Conservation (phyloP, 1,140 invertebrate species). For the Drosophila pseudoananassae region DNA sequence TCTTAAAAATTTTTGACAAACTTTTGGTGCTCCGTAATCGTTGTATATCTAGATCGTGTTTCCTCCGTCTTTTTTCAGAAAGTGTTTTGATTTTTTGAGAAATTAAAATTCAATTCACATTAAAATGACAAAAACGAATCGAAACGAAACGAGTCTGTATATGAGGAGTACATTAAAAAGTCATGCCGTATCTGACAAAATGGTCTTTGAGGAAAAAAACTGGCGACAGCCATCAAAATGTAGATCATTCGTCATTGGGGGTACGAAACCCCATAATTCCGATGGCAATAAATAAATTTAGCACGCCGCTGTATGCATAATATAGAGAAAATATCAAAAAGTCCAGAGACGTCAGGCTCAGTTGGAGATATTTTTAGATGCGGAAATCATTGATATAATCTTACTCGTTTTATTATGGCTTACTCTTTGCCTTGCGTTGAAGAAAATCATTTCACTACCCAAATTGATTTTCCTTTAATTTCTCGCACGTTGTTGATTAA, state of each 20-base stretch:
- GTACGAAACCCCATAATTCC: slow-evolving; percentile 68
- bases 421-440: background rate
- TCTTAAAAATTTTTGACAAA: slow-evolving; percentile 77
- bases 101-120: slow-evolving; percentile 83
- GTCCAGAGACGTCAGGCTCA: background rate
- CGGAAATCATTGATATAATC: background rate
- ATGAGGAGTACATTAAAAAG: slow-evolving; percentile 69
- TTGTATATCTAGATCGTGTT: slow-evolving; percentile 51
- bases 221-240: slow-evolving; percentile 67
- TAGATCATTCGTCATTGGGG: slow-evolving; percentile 78
- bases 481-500: slow-evolving; percentile 77
- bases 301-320: slow-evolving; percentile 64
- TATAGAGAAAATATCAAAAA: slow-evolving; percentile 21
- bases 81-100: slow-evolving; percentile 63
- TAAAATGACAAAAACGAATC: slow-evolving; percentile 79
- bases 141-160: slow-evolving; percentile 16
- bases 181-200: slow-evolving; percentile 65
- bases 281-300: slow-evolving; percentile 75
- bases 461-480: slow-evolving; percentile 68
- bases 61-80: slow-evolving; percentile 23
- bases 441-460: slow-evolving; percentile 9
- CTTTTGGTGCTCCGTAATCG: slow-evolving; percentile 56
- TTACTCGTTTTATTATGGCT: background rate
- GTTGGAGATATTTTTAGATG: background rate
- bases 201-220: slow-evolving; percentile 38